phyloP scores from a whole-genome alignment of 2,797 vertebrate genomes.

The Rhyacichthys aspro region DNA sequence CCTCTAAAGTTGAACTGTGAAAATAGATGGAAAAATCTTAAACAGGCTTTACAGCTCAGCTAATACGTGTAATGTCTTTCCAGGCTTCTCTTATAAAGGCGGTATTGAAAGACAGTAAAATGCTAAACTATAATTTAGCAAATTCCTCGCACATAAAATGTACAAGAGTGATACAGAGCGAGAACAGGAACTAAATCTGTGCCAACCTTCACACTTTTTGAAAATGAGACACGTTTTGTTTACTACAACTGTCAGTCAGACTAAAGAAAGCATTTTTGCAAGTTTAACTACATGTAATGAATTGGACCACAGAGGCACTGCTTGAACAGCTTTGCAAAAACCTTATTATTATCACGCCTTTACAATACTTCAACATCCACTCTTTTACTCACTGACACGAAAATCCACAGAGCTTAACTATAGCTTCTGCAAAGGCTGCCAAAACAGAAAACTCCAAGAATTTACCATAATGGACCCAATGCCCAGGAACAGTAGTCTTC shows the following conservation, averaged over 20 bases:
- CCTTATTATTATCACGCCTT: slow-evolving; percentile 13
- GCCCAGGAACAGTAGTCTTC: slow-evolving; percentile 63
- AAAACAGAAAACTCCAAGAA: slow-evolving; percentile 64
- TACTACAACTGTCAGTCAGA: slow-evolving; percentile 21
- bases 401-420: slow-evolving; percentile 49
- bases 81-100: slow-evolving; percentile 49
- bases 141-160: slow-evolving; percentile 42
- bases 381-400: slow-evolving; percentile 24
- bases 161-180: slow-evolving; percentile 46
- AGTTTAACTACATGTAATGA: background rate
- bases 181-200: slow-evolving; percentile 31
- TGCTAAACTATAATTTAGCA: slow-evolving; percentile 46
- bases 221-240: slow-evolving; percentile 17
- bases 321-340: background rate
- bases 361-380: slow-evolving; percentile 23
- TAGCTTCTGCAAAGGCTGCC: slow-evolving; percentile 55
- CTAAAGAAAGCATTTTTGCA: slow-evolving; percentile 8
- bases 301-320: background rate
- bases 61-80: slow-evolving; percentile 58
- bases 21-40: slow-evolving; percentile 56
- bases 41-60: slow-evolving; percentile 64
- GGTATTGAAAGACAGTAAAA: slow-evolving; percentile 61
- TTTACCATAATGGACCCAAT: slow-evolving; percentile 64
- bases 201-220: slow-evolving; percentile 32
- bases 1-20: slow-evolving; percentile 61